Evolutionary conservation across 2,113 vertebrate species (phyloP).

Genomic region (Apistogramma diplotaenia): DNA sequence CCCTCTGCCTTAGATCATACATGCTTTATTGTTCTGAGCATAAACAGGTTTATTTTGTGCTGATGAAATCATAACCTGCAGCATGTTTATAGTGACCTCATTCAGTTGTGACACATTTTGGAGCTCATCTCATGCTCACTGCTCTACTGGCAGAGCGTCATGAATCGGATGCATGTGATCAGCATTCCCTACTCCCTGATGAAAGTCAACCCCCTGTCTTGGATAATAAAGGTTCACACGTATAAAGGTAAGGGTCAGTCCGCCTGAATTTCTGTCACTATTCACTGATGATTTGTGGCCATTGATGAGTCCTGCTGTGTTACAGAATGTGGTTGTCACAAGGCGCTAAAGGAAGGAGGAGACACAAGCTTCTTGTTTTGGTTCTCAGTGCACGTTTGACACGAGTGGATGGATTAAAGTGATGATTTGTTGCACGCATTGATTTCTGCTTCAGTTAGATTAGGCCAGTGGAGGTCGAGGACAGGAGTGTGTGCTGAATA

Average conservation of each 20-base stretch:
- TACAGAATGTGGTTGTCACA: neutral
- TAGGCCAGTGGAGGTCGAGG: neutral
- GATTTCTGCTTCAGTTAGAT: neutral
- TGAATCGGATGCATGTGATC: slow-evolving; percentile 96
- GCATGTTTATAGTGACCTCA: neutral
- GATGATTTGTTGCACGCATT: slow-evolving; percentile 3
- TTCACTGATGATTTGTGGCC: neutral
- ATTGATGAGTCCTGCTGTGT: neutral
- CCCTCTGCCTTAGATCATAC: neutral
- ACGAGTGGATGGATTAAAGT: neutral
- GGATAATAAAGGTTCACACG: slow-evolving; percentile 94
- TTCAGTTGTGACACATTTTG: neutral
- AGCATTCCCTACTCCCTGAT: slow-evolving; percentile 95
- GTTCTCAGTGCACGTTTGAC: neutral
- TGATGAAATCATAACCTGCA: neutral
- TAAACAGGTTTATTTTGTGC: neutral
- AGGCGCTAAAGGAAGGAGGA: neutral
- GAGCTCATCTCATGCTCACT: slow-evolving; percentile 3
- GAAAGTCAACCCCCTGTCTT: slow-evolving; percentile 97
- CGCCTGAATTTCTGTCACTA: neutral
- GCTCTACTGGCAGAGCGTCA: slow-evolving; percentile 81
- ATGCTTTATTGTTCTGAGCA: neutral
- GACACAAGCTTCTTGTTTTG: neutral
- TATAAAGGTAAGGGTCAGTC: slow-evolving; percentile 85
- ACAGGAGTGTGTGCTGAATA: slow-evolving; percentile 5